Evolutionary conservation across 2,113 vertebrate genomes (phyloP), one percentile per base, ranked within the genome.

Genomic region (Otis tarda): DNA sequence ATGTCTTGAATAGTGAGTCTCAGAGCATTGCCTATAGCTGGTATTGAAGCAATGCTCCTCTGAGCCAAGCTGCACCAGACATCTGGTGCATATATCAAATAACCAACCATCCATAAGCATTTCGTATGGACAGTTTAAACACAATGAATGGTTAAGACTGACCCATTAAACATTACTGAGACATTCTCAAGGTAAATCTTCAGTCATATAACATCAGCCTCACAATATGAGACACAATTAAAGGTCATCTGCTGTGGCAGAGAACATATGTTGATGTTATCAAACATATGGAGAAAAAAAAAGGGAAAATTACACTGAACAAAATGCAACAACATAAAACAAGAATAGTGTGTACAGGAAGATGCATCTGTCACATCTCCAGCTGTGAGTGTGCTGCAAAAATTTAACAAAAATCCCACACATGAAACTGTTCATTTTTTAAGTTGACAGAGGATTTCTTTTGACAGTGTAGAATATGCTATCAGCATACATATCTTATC

Each of bases 111-210:
- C 87, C 89, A 91, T 79, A 95, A 89, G 65, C 23, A 61, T 83
- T 93, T 95, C 75, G 49, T 89, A 65, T 69, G 81, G 87, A 87
- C 77, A 82, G 81, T 91, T 95, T 94, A 95, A 95, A 93, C 57
- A 93, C 35, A 82, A 73, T 79, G 69, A 93, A 91, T 85, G 45
- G 83, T 79, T 95, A 61, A 95, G 89, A 82, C 61, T 95, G 81
- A 95, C 77, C 93, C 77, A 95, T 93, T 94, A 89, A 95, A 94
- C 65, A 78, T 95, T 93, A 89, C 81, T 57, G 91, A 97, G 89
- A 95, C 19, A 64, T 89, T 95, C 69, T 89, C 87, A 94, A 97
- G 95, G 93, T 95, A 95, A 96, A 95, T 95, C 83, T 94, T 78
- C 81, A 94, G 71, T 91, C 83, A 73, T 7, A 91, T 35, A 94